These are phyloP conservation scores for Athene noctua DNA, from an alignment of 2,113 vertebrate species.

Conservation along the genomic window DNA sequence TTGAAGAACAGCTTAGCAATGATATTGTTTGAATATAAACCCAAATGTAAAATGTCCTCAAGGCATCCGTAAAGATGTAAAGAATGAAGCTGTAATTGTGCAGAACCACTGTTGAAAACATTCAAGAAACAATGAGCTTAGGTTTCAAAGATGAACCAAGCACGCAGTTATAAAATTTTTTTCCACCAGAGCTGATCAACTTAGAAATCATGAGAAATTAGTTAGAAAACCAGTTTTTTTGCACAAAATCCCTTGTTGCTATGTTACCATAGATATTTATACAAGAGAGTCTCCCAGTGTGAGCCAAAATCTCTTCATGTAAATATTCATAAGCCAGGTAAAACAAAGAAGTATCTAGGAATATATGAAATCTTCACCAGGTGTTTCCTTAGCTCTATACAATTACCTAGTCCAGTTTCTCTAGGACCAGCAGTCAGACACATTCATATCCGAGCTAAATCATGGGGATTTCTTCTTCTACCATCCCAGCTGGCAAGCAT, in stretches of 20 bases:
- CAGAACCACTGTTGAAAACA: background rate
- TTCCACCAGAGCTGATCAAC: background rate
- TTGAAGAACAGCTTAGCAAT: background rate
- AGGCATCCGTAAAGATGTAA: background rate
- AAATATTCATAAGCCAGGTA: background rate
- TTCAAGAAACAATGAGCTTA: background rate
- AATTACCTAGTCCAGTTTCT: background rate
- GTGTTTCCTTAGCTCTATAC: background rate
- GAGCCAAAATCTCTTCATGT: background rate
- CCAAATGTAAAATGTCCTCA: background rate
- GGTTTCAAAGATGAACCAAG: background rate
- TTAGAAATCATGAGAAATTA: background rate
- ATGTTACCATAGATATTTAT: background rate
- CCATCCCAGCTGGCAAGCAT: background rate
- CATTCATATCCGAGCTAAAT: background rate
- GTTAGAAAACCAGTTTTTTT: background rate
- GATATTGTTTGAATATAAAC: background rate
- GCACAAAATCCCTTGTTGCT: background rate
- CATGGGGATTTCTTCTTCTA: background rate
- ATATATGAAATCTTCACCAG: background rate
- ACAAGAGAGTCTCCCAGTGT: background rate
- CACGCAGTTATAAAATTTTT: background rate
- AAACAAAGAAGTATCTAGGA: background rate
- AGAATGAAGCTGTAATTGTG: background rate
- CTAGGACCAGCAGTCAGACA: background rate